Conservation (phyloP, 2,888 invertebrate genomes). For the Lapara coniferarum region DNA sequence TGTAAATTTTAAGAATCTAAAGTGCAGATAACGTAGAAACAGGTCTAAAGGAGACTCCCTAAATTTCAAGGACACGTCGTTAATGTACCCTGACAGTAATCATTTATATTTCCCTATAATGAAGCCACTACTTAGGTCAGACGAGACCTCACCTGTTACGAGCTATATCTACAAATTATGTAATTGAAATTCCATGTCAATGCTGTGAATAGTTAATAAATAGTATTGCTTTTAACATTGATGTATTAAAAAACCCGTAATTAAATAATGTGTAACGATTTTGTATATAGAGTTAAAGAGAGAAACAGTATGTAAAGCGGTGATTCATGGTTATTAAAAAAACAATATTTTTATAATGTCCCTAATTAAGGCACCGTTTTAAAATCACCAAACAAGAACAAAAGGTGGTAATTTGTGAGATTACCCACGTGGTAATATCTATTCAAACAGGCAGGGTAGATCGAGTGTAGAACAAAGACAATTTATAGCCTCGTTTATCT, state of each 20-base stretch:
- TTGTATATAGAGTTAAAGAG: too few species aligned
- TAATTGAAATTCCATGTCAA: background rate
- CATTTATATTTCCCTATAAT: conserved; percentile 23
- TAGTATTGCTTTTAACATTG: too few species aligned
- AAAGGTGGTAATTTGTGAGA: background rate
- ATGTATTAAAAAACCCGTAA: too few species aligned
- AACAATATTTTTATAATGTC: background rate
- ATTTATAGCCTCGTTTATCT: conserved; percentile 12
- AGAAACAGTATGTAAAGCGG: too few species aligned
- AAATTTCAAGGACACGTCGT: conserved; percentile 7
- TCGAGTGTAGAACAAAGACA: background rate
- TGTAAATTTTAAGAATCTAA: conserved; percentile 1
- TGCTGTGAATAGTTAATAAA: too few species aligned
- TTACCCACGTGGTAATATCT: background rate
- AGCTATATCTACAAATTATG: background rate
- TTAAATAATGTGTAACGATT: too few species aligned
- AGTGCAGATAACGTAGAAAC: conserved; percentile 24
- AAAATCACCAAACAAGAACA: background rate
- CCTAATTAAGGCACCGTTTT: background rate
- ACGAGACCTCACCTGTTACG: background rate
- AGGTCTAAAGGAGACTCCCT: conserved; percentile 18
- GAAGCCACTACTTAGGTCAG: conserved; percentile 2
- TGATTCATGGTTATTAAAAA: background rate
- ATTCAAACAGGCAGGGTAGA: background rate
- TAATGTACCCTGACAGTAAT: conserved; percentile 23